Conservation (phyloP, 2,113 vertebrate species). For the Hirundichthys speculiger region DNA sequence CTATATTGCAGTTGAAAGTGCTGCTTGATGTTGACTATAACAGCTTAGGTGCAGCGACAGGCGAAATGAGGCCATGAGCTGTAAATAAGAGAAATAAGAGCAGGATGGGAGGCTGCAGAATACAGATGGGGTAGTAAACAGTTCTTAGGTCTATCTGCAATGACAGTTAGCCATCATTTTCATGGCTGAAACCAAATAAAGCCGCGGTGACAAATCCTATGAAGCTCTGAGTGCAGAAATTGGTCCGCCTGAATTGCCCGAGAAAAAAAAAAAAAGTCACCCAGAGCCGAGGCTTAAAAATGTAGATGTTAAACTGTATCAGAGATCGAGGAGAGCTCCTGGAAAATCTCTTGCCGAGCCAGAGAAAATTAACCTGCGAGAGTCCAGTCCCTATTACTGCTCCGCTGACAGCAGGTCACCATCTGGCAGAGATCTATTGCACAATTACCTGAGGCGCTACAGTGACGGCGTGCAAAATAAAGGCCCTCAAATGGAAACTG, state of each 20-base stretch:
- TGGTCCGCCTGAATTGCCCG: slow-evolving; percentile 5
- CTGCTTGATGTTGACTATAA: slow-evolving; percentile 15
- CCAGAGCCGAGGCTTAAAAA: not conserved
- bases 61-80: slow-evolving; percentile 16
- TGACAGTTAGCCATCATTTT: slow-evolving; percentile 38
- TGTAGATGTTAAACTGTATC: slow-evolving; percentile 41
- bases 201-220: slow-evolving; percentile 34
- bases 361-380: slow-evolving; percentile 55
- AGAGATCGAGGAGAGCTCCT: slow-evolving; percentile 17
- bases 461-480: slow-evolving; percentile 54
- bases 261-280: not conserved
- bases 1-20: slow-evolving; percentile 15
- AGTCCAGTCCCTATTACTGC: slow-evolving; percentile 49
- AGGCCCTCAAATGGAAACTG: slow-evolving; percentile 43
- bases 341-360: slow-evolving; percentile 54
- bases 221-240: slow-evolving; percentile 26
- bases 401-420: slow-evolving; percentile 53
- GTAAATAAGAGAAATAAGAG: slow-evolving; percentile 32
- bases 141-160: slow-evolving; percentile 20
- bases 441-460: slow-evolving; percentile 60
- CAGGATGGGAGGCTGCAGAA: slow-evolving; percentile 26
- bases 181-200: slow-evolving; percentile 23
- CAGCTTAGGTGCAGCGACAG: not conserved
- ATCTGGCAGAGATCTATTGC: slow-evolving; percentile 76
- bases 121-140: slow-evolving; percentile 51